Conservation (phyloP, 2,797 vertebrate species). For the Ambastaia sidthimunki region DNA sequence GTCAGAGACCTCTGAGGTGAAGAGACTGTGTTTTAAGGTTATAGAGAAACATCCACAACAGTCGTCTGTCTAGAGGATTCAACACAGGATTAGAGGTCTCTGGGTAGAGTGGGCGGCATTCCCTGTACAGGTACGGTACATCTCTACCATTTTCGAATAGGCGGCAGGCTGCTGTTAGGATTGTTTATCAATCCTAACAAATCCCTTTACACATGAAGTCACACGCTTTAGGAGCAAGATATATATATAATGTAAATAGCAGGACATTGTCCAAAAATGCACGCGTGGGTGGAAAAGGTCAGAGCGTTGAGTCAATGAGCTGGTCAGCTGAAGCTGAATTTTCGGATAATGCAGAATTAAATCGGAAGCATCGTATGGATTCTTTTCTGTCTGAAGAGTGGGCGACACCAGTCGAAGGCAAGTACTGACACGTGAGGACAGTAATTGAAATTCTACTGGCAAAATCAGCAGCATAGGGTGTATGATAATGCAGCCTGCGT, state of each 20-base stretch:
- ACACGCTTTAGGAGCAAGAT: not conserved
- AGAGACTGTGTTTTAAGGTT: conserved; percentile 30
- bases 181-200: not conserved
- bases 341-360: not conserved
- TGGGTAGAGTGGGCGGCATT: not conserved
- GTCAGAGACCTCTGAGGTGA: conserved; percentile 38
- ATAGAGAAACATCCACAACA: conserved; percentile 40
- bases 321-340: not conserved
- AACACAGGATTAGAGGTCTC: conserved; percentile 14
- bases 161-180: not conserved
- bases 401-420: not conserved
- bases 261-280: not conserved
- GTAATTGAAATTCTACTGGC: conserved; percentile 48
- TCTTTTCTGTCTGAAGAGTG: not conserved
- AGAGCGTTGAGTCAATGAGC: not conserved
- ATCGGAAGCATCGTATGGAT: conserved; percentile 1
- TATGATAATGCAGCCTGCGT: conserved; percentile 20
- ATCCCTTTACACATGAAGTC: not conserved
- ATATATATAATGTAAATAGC: not conserved
- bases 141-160: not conserved
- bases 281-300: conserved; percentile 1
- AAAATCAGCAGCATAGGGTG: conserved; percentile 22
- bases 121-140: not conserved
- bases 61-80: conserved; percentile 23
- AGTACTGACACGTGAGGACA: not conserved